Base-by-base conservation (phyloP, 2,113 vertebrate genomes). In the Indicator maculatus region DNA sequence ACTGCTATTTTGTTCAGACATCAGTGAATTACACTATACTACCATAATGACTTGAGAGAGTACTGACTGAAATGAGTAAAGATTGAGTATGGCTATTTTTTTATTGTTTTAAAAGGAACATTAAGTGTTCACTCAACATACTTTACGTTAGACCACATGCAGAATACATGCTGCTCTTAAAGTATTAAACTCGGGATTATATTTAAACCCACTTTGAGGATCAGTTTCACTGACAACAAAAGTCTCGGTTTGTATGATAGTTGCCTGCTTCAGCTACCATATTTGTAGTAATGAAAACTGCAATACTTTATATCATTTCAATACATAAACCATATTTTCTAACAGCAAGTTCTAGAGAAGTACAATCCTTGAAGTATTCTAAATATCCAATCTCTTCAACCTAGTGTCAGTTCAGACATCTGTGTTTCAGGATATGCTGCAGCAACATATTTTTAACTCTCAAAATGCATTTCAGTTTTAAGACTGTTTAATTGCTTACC, bases 361-460 rank as follows among this genome's bases (percentile, higher is more conserved):
- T 14, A 30, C 44, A 55, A 74, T 33, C 38, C 60, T 36, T 55
- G 19, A 74, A 74, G 27, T 47, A 44, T 65, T 89, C n/a, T 39
- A 78, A 65, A 78, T 36, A 89, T 18, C 36, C 52, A 31, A 45
- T 74, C 55, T 52, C 77, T 67, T 86, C 50, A 58, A 39, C 11
- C 14, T 63, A 69, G 38, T 63, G 7, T 15, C 61, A 23, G 6
- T 63, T 89, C 71, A 82, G 55, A 73, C 70, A 78, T 92, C 81
- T 83, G 65, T 81, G 65, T 86, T 92, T 89, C 55, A 78, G 24
- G n/a, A 63, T 64, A 86, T 82, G 47, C 26, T 77, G 26, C 47
- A 72, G 61, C 16, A 89, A 94, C 82, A 45, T 89, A 82, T 82
- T 89, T 86, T 82, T 69, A 92, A 86, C 41, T 59, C 20, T 78